Conservation (phyloP, 2,797 vertebrate species). For the Micromesistius poutassou region DNA sequence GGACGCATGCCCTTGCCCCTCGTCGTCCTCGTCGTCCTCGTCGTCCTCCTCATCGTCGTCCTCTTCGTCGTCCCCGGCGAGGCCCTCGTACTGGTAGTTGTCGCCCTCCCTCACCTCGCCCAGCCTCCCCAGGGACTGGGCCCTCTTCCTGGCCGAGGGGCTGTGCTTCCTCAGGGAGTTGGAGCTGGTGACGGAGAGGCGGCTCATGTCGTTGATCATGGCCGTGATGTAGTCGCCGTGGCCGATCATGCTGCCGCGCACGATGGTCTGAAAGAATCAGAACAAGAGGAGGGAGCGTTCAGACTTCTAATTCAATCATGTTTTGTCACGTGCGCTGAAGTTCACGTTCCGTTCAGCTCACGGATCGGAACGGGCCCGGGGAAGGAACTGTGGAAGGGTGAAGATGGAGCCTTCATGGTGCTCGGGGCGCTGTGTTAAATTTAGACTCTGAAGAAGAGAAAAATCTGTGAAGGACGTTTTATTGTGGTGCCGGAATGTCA, state of each 20-base stretch:
- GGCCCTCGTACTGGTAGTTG: slow-evolving; percentile 84
- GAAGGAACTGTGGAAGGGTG: slow-evolving; percentile 49
- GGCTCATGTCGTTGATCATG: slow-evolving; percentile 92
- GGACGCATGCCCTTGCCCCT: slow-evolving; percentile 27
- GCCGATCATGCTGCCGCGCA: slow-evolving; percentile 89
- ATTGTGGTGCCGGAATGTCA: slow-evolving; percentile 55
- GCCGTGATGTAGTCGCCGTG: slow-evolving; percentile 91
- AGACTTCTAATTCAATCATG: slow-evolving; percentile 1
- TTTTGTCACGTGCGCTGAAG: slow-evolving; percentile 28
- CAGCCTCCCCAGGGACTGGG: slow-evolving; percentile 88
- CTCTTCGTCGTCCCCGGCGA: slow-evolving; percentile 77
- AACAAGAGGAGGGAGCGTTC: neutral
- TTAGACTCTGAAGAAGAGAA: slow-evolving; percentile 43
- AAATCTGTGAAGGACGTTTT: slow-evolving; percentile 54
- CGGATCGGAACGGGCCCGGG: slow-evolving; percentile 32
- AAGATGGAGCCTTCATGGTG: slow-evolving; percentile 49
- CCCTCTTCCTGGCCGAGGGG: slow-evolving; percentile 86
- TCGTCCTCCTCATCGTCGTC: slow-evolving; percentile 64
- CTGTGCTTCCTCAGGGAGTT: slow-evolving; percentile 92
- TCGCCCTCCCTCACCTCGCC: slow-evolving; percentile 86
- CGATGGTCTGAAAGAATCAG: slow-evolving; percentile 82
- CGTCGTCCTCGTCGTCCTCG: slow-evolving; percentile 1
- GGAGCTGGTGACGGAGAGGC: slow-evolving; percentile 93
- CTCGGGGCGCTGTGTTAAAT: slow-evolving; percentile 59
- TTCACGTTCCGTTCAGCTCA: slow-evolving; percentile 38